Conservation (phyloP, 2,888 invertebrate genomes). For the Erebia ligea region DNA sequence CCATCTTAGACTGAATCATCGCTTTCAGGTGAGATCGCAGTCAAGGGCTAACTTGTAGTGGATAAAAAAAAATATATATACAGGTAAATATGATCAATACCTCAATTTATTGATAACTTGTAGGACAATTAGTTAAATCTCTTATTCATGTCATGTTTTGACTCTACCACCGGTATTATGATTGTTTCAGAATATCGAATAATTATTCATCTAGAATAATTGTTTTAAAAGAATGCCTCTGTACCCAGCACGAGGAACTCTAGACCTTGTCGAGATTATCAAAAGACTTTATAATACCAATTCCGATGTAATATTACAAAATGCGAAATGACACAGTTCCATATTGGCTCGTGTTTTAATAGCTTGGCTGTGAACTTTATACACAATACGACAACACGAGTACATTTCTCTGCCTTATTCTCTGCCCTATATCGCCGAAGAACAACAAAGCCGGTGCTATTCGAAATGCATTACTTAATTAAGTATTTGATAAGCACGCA, state of each 20-base stretch:
- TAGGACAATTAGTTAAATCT: too few relatives aligned
- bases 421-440: slow-evolving; percentile 34
- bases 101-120: too few relatives aligned
- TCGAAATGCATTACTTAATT: slow-evolving; percentile 6
- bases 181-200: too few relatives aligned
- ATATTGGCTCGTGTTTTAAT: slow-evolving; percentile 38
- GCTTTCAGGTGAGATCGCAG: too few relatives aligned
- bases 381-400: slow-evolving; percentile 28
- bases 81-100: too few relatives aligned
- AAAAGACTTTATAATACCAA: slow-evolving; percentile 3
- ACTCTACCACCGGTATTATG: too few relatives aligned
- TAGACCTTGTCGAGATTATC: background rate
- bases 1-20: too few relatives aligned
- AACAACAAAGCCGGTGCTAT: slow-evolving; percentile 14
- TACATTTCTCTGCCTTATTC: slow-evolving; percentile 35
- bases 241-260: background rate
- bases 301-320: slow-evolving; percentile 28
- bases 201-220: too few relatives aligned
- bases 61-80: too few relatives aligned
- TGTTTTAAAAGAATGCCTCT: too few relatives aligned
- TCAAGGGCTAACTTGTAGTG: too few relatives aligned
- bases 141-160: too few relatives aligned
- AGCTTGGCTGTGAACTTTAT: slow-evolving; percentile 38
- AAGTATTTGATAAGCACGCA: background rate
- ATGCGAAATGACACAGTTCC: slow-evolving; percentile 30